Evolutionary conservation across 2,888 invertebrate species (phyloP), one percentile per base, ranked within the genome.

Genomic region (Pristionchus japonicus): DNA sequence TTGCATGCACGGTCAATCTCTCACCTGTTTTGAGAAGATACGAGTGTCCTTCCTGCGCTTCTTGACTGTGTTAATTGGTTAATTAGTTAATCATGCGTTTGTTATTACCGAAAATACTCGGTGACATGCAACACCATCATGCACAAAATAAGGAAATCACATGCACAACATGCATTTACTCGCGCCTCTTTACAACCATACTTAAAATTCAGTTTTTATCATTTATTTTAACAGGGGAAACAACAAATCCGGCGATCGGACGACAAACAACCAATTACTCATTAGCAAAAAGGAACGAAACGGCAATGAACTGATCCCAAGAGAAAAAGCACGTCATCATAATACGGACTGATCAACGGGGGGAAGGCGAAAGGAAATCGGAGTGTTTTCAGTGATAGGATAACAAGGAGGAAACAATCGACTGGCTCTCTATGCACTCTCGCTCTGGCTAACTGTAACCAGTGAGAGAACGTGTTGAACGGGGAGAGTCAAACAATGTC

Each of bases 111-210:
- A 70, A 70, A 70, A 70, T 70, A 70, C 37, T 70, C 70, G 80
- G 80, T 80, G 80, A 80, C 80, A 47, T 80, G 80, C 80, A 47
- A 80, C 80, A 80, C 80, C 80, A 80, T 80, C 40, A 80, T 80
- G n/a, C 80, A 43, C 40, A 80, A 80, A 43, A 80, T 15, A 40
- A 80, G 13, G 6, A 23, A 27, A 80, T 15, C 43, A 20, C 17
- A 47, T 23, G 80, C n/a, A n/a, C 17, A n/a, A 23, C 80, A 80
- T 74, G 74, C 74, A 80, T 80, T 47, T 80, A 80, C 47, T 80
- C 40, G 37, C 20, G 23, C 4, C 9, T 43, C 3, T 1, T 80
- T 1, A 80, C 27, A 74, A 74, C 34, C 31, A 7, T 34, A n/a
- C 34, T 7, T 17, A 43, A 23, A 43, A 77, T 17, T 49, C 82